Percentiles rank a stretch among this genome's conserved stretches.
Evolutionary conservation across 2,113 vertebrate genomes (phyloP).

Genomic region (Tor tambroides): DNA sequence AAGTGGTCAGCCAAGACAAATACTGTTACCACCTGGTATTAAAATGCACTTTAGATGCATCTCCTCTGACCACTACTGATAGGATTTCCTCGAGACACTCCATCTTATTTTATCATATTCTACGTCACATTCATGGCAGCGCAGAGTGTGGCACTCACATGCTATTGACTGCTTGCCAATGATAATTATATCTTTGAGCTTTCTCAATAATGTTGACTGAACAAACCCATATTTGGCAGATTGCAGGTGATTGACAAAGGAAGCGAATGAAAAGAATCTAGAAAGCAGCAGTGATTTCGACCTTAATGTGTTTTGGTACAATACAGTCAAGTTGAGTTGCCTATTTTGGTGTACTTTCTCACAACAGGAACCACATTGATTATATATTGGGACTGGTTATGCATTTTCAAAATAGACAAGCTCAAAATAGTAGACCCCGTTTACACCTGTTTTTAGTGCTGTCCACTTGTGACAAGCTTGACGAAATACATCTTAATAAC

Average conservation of each 20-base stretch:
- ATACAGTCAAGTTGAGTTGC: no score
- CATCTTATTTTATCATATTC: not conserved
- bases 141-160: not conserved
- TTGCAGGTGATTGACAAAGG: no score
- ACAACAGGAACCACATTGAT: no score
- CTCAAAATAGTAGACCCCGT: not conserved
- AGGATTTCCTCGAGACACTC: not conserved
- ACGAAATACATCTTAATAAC: not conserved
- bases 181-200: no score
- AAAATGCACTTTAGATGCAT: not conserved
- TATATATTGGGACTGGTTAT: not conserved
- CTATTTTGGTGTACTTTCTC: no score
- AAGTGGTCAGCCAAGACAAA: not conserved
- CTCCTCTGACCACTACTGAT: not conserved
- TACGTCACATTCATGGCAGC: not conserved
- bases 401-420: not conserved
- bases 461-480: not conserved
- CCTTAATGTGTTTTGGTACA: no score
- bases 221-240: not conserved
- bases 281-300: no score
- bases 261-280: no score
- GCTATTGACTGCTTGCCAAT: no score
- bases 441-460: not conserved
- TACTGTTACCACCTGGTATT: not conserved
- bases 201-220: not conserved